phyloP scores from a whole-genome alignment of 1,140 invertebrate species.

The Penaeus chinensis region DNA sequence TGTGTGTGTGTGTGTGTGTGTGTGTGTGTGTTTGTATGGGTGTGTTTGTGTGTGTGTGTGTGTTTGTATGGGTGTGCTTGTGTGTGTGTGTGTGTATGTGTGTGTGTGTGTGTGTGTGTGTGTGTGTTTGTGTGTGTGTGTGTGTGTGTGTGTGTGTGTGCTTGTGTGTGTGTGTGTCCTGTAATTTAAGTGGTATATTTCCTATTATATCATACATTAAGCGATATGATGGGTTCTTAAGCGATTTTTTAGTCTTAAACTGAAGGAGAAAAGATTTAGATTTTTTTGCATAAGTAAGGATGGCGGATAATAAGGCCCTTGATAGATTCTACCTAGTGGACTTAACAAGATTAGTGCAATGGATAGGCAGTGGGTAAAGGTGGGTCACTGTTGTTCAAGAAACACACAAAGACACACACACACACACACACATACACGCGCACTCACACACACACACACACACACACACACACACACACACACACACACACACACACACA shows the following conservation, averaged over 20 bases:
- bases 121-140: background rate
- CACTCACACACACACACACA: constrained; percentile 18
- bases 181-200: no score
- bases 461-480: background rate
- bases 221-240: no score
- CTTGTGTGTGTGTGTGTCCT: no score
- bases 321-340: no score
- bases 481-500: background rate
- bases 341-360: background rate
- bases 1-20: background rate
- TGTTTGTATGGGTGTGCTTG: background rate
- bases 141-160: background rate
- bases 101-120: background rate
- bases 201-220: no score
- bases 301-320: no score
- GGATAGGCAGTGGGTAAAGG: background rate
- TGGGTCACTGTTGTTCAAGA: background rate
- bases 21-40: background rate
- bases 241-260: no score
- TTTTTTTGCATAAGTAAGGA: no score
- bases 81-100: background rate
- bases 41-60: background rate
- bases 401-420: background rate
- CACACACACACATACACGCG: background rate
- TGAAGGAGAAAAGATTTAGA: no score